A percentile compares a stretch with the other conserved stretches of the same genome.
Evolutionary conservation across 2,113 vertebrate species (phyloP).

Genomic region (Paracanthobrama guichenoti): DNA sequence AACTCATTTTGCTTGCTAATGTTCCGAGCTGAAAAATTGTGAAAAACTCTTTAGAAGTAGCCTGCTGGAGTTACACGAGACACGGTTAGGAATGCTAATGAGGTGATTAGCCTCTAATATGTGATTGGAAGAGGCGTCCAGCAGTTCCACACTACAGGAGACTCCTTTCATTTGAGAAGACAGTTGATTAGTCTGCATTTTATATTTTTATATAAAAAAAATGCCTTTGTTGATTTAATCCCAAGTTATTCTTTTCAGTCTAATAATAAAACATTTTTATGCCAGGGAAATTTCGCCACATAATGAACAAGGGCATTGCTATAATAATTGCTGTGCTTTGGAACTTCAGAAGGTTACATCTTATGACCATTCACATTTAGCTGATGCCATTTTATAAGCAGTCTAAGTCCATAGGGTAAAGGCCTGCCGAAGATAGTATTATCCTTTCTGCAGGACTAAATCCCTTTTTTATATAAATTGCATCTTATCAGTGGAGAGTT

Average conservation of each 20-base stretch:
- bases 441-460: neutral
- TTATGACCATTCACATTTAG: neutral
- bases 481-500: neutral
- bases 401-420: neutral
- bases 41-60: slow-evolving; percentile 18
- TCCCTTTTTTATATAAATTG: slow-evolving; percentile 5
- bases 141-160: neutral
- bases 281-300: neutral
- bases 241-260: neutral
- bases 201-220: slow-evolving; percentile 8
- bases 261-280: neutral
- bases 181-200: slow-evolving; percentile 6
- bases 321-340: neutral
- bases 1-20: slow-evolving; percentile 19
- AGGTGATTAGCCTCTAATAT: neutral
- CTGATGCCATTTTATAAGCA: slow-evolving; percentile 2
- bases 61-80: neutral
- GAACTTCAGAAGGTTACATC: neutral
- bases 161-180: slow-evolving; percentile 1
- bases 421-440: neutral
- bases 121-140: slow-evolving; percentile 14
- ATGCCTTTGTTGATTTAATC: neutral
- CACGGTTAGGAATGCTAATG: slow-evolving; percentile 11
- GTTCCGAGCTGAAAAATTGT: neutral
- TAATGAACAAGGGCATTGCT: neutral